Percentiles rank a stretch among this genome's conserved stretches.
phyloP scores from a whole-genome alignment of 2,797 vertebrate species.

The Tangara arthus region DNA sequence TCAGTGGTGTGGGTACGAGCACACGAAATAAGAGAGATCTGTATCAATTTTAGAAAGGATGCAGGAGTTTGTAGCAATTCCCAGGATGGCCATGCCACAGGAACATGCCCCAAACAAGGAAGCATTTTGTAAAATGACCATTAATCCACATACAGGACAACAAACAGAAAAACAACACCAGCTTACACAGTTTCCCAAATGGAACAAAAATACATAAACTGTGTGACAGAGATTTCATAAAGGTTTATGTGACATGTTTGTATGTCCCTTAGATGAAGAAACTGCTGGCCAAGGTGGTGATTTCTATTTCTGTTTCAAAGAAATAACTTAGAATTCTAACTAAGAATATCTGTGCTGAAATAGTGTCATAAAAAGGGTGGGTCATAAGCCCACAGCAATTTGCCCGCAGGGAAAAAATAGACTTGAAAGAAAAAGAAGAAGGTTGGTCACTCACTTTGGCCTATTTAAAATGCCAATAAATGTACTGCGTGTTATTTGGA shows the following conservation, averaged over 20 bases:
- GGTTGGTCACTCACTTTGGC: constrained; percentile 30
- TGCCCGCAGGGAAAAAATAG: constrained; percentile 58
- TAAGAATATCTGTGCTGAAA: constrained; percentile 62
- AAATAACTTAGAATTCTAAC: constrained; percentile 49
- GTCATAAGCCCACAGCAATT: constrained; percentile 54
- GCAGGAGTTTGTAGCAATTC: not conserved
- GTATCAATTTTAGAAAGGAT: not conserved
- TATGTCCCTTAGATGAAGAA: not conserved
- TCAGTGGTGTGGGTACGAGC: accelerated
- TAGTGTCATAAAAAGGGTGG: constrained; percentile 60
- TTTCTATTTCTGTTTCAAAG: constrained; percentile 64
- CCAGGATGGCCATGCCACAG: not conserved
- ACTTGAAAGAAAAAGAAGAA: constrained; percentile 48
- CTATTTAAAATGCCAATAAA: constrained; percentile 58
- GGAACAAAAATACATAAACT: not conserved
- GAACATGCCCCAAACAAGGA: not conserved
- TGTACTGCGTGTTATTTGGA: constrained; percentile 28
- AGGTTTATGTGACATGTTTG: not conserved
- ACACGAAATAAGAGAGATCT: not conserved
- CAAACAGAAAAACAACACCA: not conserved
- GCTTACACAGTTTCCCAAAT: not conserved
- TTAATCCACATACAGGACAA: not conserved
- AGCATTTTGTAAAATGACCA: not conserved
- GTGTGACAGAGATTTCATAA: not conserved
- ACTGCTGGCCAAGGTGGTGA: constrained; percentile 27